A percentile compares a stretch with the other conserved stretches of the same genome.
These are phyloP conservation scores for Montipora efflorescens DNA, from an alignment of 64 coral and sea anemone genomes.

Conservation along the genomic window DNA sequence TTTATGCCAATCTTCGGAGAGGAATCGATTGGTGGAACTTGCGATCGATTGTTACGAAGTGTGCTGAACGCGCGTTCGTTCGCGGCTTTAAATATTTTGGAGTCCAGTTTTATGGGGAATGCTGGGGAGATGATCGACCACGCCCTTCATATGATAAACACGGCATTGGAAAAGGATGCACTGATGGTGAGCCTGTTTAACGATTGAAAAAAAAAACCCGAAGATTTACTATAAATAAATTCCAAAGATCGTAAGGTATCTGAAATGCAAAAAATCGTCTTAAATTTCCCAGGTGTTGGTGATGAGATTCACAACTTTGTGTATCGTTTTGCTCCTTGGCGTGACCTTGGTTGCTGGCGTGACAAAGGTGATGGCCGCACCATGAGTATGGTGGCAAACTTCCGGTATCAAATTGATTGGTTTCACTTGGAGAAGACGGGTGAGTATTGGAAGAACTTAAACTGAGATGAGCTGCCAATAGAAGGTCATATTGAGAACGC, in stretches of 20 bases:
- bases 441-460: background rate
- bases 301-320: slow-evolving; percentile 76
- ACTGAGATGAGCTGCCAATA: background rate
- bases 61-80: slow-evolving; percentile 81
- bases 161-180: slow-evolving; percentile 46
- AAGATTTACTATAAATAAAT: too few relatives aligned
- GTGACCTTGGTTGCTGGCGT: slow-evolving; percentile 84
- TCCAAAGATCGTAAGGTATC: too few relatives aligned
- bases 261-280: background rate
- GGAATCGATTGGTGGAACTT: slow-evolving; percentile 83
- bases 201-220: background rate
- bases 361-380: slow-evolving; percentile 52
- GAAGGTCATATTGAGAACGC: too few relatives aligned
- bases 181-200: slow-evolving; percentile 65
- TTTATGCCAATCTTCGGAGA: slow-evolving; percentile 68
- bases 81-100: slow-evolving; percentile 83
- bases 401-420: slow-evolving; percentile 85
- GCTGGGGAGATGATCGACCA: slow-evolving; percentile 62
- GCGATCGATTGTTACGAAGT: slow-evolving; percentile 89
- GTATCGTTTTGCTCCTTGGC: slow-evolving; percentile 89
- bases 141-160: slow-evolving; percentile 73
- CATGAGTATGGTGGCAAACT: slow-evolving; percentile 76
- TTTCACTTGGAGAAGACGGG: slow-evolving; percentile 76
- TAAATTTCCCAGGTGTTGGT: slow-evolving; percentile 68
- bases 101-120: slow-evolving; percentile 91